Evolutionary conservation across 2,113 vertebrate species (phyloP), one percentile per base, ranked within the genome.

Genomic region (Acanthochromis polyacanthus): DNA sequence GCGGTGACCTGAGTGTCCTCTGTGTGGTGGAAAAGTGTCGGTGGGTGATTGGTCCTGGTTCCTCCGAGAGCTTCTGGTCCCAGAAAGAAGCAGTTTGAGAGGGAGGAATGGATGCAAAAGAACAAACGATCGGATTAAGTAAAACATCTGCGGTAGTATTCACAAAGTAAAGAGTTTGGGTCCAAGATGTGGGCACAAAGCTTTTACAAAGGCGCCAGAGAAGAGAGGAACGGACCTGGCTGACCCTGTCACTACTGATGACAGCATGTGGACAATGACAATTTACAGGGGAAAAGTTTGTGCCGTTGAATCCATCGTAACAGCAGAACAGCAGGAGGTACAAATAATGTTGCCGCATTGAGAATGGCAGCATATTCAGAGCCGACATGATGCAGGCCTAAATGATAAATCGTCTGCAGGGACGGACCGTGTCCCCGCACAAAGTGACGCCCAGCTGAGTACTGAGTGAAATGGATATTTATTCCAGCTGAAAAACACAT

Each of bases 31-130:
- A 7, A 19, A 15, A 5, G 51, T 85, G 73, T 80, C 72, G 79
- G 50, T 28, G 32, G 65, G 71, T 84, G 77, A 82, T 81, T 71
- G 32, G 32, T 36, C 7, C 32, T 36, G 32, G 71, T 59, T 38
- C 22, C 71, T 81, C 45, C 0, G 7, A 45, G 5, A 38, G 36
- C 72, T 87, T 83, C 80, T 86, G 28, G 83, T 88, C 77, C 71
- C 75, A 36, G 80, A 67, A 4, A 72, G 75, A 70, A 73, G 68
- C 57, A 38, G 62, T 53, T 56, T 67, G 20, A 2, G 23, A 30
- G 64, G 36, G 66, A 38, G 67, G 50, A 36, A 25, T 11, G 7
- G 48, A 74, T 69, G 20, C 56, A 63, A 78, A 63, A 20, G 38
- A 60, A 73, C 15, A 81, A 62, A 56, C 11, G 40, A 75, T 36